These are phyloP conservation scores for Hofmannophila pseudospretella DNA, from an alignment of 2,888 invertebrate genomes.

Conservation along the genomic window DNA sequence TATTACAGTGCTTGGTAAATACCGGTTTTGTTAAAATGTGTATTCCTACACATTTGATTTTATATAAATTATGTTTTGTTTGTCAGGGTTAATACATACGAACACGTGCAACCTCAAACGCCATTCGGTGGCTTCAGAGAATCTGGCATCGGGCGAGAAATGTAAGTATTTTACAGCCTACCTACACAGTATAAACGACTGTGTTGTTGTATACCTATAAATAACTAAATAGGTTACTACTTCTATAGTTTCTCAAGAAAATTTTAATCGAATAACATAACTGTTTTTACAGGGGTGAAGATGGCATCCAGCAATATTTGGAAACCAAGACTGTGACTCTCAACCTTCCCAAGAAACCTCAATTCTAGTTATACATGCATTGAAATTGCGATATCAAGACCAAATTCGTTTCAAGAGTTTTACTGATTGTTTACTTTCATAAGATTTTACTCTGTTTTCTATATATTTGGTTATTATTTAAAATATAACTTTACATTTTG, in stretches of 20 bases:
- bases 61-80: too few species aligned
- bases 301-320: constrained; percentile 86
- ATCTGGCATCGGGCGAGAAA: constrained; percentile 91
- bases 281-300: constrained; percentile 82
- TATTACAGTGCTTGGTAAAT: too few species aligned
- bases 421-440: background rate
- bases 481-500: too few species aligned
- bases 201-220: too few species aligned
- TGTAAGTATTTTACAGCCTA: constrained; percentile 72
- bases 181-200: too few species aligned
- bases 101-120: constrained; percentile 83
- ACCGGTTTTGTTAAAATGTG: too few species aligned
- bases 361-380: constrained; percentile 29
- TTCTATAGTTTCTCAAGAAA: constrained; percentile 1
- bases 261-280: too few species aligned
- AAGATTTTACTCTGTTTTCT: background rate
- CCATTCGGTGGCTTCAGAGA: constrained; percentile 94
- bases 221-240: background rate
- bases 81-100: constrained; percentile 85
- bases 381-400: background rate
- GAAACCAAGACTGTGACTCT: constrained; percentile 88
- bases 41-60: too few species aligned
- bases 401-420: background rate
- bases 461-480: too few species aligned
- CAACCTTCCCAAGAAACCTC: constrained; percentile 76